Evolutionary conservation across 1,140 invertebrate species (phyloP), one percentile per base, ranked within the genome.

Genomic region (Drosophila orosa): DNA sequence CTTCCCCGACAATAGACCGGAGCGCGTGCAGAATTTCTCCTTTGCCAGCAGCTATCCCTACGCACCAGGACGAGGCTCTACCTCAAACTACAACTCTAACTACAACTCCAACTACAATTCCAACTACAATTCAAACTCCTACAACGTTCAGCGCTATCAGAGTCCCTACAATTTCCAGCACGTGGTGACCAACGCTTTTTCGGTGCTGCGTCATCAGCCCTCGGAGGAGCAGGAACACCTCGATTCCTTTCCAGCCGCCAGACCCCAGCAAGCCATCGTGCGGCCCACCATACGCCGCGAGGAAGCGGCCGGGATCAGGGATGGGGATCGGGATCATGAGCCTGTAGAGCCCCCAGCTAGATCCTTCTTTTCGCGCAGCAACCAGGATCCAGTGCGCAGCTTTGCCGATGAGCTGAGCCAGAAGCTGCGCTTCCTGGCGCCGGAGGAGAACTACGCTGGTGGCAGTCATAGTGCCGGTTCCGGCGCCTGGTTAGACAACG

Each of bases 181-280:
- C 80, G 72, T 91, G 58, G 84, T 90, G 12, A 80, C 78, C 54
- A 76, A 86, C 58, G 63, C 90, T 10, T 91, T 91, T 50, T 79
- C 90, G 2, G 78, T 91, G 39, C 69, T 91, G 42, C 84, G 84
- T 62, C 84, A 90, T 29, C 73, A 74, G 15, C 61, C 85, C 13
- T 61, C 65, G 15, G 86, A 84, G 33, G 25, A 80, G n/a, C 57
- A 59, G 40, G 79, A 79, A 3, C 55, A 33, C 17, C 50, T 37
- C 25, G 60, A 40, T 29, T 45, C 48, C 12, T 54, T 42, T 42
- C 61, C 65, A 10, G n/a, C 65, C 12, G n/a, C 33, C 8, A 40
- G 42, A 93, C 93, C 93, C 10, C 93, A 93, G 71, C 82, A 86
- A 44, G 92, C 92, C 61, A 93, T 93, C 17, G 93, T 93, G 42